These are phyloP conservation scores for Spisula solida DNA, from an alignment of 2,888 invertebrate species.

Conservation along the genomic window DNA sequence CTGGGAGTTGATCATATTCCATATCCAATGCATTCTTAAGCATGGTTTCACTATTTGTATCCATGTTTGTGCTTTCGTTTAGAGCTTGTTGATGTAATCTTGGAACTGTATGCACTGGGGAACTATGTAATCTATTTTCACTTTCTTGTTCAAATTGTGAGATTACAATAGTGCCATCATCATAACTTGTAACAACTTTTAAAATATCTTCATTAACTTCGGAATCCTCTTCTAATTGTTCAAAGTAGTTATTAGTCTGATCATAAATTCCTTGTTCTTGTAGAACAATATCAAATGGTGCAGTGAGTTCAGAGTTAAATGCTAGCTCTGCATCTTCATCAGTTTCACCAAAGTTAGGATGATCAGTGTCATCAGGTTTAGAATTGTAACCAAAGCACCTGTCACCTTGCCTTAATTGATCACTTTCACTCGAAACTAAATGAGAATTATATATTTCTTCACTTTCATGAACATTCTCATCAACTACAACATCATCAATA, in stretches of 20 bases:
- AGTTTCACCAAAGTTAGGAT: slow-evolving; percentile 38
- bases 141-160: slow-evolving; percentile 56
- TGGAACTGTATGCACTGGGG: slow-evolving; percentile 15
- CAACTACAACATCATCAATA: slow-evolving; percentile 76
- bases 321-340: slow-evolving; percentile 57
- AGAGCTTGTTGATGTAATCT: slow-evolving; percentile 13
- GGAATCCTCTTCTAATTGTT: slow-evolving; percentile 43
- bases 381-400: background rate
- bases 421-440: background rate
- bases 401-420: background rate
- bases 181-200: slow-evolving; percentile 57
- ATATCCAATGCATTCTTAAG: slow-evolving; percentile 69
- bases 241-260: slow-evolving; percentile 20
- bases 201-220: slow-evolving; percentile 51
- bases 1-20: slow-evolving; percentile 67
- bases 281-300: slow-evolving; percentile 66
- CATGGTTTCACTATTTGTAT: slow-evolving; percentile 69
- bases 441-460: background rate
- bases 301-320: slow-evolving; percentile 63
- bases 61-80: slow-evolving; percentile 56
- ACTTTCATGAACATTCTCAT: background rate
- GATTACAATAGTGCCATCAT: slow-evolving; percentile 52
- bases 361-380: slow-evolving; percentile 38
- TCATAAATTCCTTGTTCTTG: slow-evolving; percentile 62
- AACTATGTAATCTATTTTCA: slow-evolving; percentile 37